Conservation (phyloP, 1,140 invertebrate genomes). For the Magallana gigas region DNA sequence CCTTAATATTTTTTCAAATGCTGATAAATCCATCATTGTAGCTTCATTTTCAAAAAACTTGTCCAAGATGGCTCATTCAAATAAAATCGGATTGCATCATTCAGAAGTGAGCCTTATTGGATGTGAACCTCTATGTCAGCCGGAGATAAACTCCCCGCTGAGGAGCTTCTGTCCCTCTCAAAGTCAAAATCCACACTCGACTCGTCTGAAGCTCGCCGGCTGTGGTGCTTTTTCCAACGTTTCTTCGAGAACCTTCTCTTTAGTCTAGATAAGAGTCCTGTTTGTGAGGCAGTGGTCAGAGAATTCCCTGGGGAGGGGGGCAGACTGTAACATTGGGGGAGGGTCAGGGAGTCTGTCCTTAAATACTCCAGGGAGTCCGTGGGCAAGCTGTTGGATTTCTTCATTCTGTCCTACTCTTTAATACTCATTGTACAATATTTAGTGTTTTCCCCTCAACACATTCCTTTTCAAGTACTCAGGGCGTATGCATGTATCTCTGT, state of each 20-base stretch:
- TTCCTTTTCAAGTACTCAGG: not conserved
- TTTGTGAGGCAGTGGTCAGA: not conserved
- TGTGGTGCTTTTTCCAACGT: not conserved
- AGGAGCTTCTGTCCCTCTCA: constrained; percentile 8
- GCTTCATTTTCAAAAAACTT: too few species aligned
- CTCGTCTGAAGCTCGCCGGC: not conserved
- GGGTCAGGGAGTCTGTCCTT: not conserved
- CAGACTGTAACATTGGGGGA: not conserved
- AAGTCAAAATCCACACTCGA: constrained; percentile 16
- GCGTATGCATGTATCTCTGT: not conserved
- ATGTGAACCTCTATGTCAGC: constrained; percentile 9
- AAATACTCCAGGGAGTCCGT: constrained; percentile 17
- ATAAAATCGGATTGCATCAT: too few species aligned
- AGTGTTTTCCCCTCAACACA: not conserved
- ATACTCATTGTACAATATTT: too few species aligned
- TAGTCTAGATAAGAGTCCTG: not conserved
- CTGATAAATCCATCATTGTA: too few species aligned
- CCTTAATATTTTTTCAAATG: too few species aligned
- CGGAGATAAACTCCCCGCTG: not conserved
- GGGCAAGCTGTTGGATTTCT: constrained; percentile 13
- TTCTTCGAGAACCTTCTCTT: not conserved
- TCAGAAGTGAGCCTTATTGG: too few species aligned
- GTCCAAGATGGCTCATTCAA: too few species aligned
- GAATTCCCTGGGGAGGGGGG: not conserved
- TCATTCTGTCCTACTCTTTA: not conserved